Percentiles rank a stretch among this genome's conserved stretches.
Conservation (phyloP, 2,113 vertebrate genomes). For the Pseudorasbora parva region DNA sequence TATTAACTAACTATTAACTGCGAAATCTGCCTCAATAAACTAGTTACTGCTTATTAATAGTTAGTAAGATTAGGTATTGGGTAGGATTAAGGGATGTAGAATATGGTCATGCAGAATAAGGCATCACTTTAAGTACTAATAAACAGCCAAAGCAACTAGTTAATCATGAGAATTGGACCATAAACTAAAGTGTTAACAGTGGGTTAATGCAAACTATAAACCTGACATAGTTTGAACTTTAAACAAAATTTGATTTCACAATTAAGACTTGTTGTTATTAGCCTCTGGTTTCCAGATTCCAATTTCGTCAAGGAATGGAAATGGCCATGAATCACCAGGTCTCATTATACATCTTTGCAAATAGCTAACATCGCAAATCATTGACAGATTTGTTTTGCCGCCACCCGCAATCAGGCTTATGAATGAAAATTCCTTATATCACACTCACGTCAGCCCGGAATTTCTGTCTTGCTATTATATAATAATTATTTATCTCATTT, state of each 20-base stretch:
- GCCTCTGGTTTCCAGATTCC: neutral
- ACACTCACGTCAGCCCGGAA: neutral
- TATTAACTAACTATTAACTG: too few relatives aligned
- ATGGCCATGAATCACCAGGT: neutral
- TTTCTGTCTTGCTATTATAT: constrained; percentile 17
- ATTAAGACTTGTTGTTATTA: neutral
- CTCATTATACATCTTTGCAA: neutral
- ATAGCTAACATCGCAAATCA: neutral
- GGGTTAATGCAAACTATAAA: neutral
- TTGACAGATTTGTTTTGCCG: constrained; percentile 18
- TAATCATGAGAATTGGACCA: too few relatives aligned
- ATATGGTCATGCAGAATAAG: too few relatives aligned
- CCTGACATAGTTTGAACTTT: neutral
- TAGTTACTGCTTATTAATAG: too few relatives aligned
- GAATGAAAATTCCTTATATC: neutral
- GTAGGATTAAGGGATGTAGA: too few relatives aligned
- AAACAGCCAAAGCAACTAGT: too few relatives aligned
- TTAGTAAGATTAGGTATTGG: too few relatives aligned
- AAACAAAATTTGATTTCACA: neutral
- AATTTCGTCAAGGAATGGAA: constrained; percentile 14
- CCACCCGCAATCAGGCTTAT: neutral
- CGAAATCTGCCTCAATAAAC: too few relatives aligned
- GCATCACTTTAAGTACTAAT: too few relatives aligned
- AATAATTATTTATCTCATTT: constrained; percentile 34
- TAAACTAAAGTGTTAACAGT: too few relatives aligned